Evolutionary conservation across 2,113 vertebrate species (phyloP).

Genomic region (Manacus vitellinus): DNA sequence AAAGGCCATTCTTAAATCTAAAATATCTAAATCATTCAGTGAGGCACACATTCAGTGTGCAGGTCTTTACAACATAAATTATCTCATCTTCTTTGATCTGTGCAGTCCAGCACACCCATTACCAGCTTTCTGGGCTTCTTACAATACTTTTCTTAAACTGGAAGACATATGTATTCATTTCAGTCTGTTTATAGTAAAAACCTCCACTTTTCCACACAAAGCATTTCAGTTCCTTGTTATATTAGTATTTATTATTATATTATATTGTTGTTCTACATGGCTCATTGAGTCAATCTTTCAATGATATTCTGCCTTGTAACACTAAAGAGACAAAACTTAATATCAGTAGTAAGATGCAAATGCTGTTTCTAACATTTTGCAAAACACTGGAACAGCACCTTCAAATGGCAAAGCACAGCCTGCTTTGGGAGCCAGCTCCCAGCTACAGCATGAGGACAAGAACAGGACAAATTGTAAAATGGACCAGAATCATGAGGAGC

Average conservation of each 20-base stretch:
- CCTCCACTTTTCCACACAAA: not conserved
- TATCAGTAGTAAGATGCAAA: not conserved
- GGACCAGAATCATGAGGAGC: not conserved
- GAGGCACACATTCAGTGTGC: not conserved
- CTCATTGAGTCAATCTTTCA: not conserved
- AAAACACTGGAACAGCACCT: not conserved
- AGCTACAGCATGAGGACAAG: not conserved
- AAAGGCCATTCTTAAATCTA: not conserved
- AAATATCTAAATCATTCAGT: not conserved
- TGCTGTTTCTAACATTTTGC: not conserved
- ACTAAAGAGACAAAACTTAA: not conserved
- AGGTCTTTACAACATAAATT: not conserved
- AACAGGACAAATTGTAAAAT: not conserved
- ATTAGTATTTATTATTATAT: not conserved
- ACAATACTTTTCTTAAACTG: not conserved
- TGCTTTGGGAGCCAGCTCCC: not conserved
- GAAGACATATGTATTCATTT: not conserved
- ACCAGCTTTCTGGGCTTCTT: not conserved
- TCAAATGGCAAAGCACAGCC: not conserved
- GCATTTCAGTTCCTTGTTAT: not conserved
- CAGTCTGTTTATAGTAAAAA: not conserved
- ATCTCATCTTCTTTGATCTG: not conserved
- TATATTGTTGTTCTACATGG: fast-evolving
- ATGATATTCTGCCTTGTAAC: not conserved
- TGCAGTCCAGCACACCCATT: not conserved